Evolutionary conservation across 2,888 invertebrate genomes (phyloP), one percentile per base, ranked within the genome.

Genomic region (Pachliopta kotzebuea): DNA sequence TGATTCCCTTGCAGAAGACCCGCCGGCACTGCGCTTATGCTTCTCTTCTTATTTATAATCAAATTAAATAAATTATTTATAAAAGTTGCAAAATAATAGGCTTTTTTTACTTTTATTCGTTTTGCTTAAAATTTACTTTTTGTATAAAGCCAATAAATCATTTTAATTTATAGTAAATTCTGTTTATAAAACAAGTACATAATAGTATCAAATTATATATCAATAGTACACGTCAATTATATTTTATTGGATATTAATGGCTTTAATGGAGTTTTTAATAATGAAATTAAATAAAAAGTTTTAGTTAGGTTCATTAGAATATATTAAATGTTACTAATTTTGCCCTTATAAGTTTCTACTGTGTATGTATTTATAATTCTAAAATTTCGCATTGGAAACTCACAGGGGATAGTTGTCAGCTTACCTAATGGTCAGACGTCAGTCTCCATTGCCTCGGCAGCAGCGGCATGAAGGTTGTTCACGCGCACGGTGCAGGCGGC

Each of bases 341-440:
- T 37, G n/a, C 45, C 9, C 4, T 45, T 6, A 6, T n/a, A 4
- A n/a, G 6, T 45, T 8, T 11, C 7, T 45, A n/a, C n/a, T 45
- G 6, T n/a, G 45, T 45, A 45, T 45, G 6, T n/a, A 4, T n/a
- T 45, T 45, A 4, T n/a, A 18, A 45, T n/a, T 45, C 18, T 45
- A n/a, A 45, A 45, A 45, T 45, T 45, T 45, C 45, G 45, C 45
- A 6, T 45, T 45, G 45, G 45, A 11, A 45, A n/a, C 11, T 11
- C 14, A 18, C n/a, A n/a, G n/a, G 4, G 45, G 45, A 14, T n/a
- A 45, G 6, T 45, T n/a, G 45, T 17, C 7, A 17, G 64, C 93
- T 93, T 88, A 97, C 97, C 96, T 94, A 94, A 94, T 96, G 96
- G 96, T 97, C 97, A 97, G 95, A 97, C 97, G 93, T 98, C 97